These are phyloP conservation scores for Phragmatobia fuliginosa DNA, from an alignment of 2,888 invertebrate genomes.

Conservation along the genomic window DNA sequence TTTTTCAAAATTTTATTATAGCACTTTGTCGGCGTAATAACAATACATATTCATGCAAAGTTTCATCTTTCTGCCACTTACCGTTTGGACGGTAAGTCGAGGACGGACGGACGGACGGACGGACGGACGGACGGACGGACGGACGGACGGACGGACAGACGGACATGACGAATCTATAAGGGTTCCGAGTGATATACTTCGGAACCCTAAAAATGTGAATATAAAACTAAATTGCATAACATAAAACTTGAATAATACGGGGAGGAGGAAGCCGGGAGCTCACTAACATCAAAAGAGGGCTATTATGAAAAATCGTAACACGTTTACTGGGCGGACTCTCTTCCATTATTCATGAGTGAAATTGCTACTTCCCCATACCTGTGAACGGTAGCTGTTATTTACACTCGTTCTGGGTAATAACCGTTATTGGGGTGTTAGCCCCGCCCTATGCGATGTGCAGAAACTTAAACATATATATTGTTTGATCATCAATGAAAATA, in stretches of 20 bases:
- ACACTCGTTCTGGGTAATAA: slow-evolving; percentile 69
- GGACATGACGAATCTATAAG: no score
- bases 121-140: no score
- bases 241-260: slow-evolving; percentile 68
- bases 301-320: slow-evolving; percentile 86
- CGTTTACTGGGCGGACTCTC: slow-evolving; percentile 81
- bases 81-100: no score
- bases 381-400: slow-evolving; percentile 72
- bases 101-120: no score
- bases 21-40: no score
- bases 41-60: no score
- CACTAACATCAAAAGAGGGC: slow-evolving; percentile 75
- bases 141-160: no score
- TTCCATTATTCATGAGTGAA: slow-evolving; percentile 82
- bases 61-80: no score
- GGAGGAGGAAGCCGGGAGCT: slow-evolving; percentile 50
- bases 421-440: slow-evolving; percentile 67
- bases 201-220: slow-evolving; percentile 53
- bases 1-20: no score
- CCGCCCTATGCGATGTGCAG: slow-evolving; percentile 60
- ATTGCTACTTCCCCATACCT: slow-evolving; percentile 75
- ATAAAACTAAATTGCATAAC: slow-evolving; percentile 77
- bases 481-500: slow-evolving; percentile 20
- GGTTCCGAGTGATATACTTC: no score
- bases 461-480: slow-evolving; percentile 51